These are phyloP conservation scores for Tipula confusa DNA, from an alignment of 2,888 invertebrate species.

Conservation along the genomic window DNA sequence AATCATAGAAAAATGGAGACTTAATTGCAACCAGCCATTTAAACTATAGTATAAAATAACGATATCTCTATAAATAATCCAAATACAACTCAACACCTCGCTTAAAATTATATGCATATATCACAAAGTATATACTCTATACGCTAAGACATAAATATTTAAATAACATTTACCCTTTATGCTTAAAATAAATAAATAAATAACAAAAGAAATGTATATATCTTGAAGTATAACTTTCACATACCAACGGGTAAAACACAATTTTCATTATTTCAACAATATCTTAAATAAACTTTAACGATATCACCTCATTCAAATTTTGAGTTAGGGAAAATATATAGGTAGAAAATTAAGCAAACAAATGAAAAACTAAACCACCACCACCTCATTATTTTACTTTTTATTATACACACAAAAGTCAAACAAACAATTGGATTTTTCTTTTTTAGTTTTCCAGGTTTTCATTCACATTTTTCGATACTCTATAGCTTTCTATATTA, in stretches of 20 bases:
- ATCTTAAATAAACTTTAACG: conserved; percentile 25
- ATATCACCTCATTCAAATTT: neutral
- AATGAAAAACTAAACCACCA: neutral
- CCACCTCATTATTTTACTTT: neutral
- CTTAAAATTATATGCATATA: neutral
- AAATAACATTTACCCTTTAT: neutral
- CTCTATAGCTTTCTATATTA: neutral
- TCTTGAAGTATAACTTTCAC: neutral
- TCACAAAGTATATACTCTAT: neutral
- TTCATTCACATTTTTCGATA: neutral
- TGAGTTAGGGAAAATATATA: neutral
- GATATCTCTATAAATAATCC: too few species aligned
- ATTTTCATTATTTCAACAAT: conserved; percentile 4
- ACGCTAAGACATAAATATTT: neutral
- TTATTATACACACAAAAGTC: neutral
- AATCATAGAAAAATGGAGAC: too few species aligned
- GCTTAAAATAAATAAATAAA: neutral
- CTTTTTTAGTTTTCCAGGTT: neutral
- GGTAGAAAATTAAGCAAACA: neutral
- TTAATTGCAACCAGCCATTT: too few species aligned
- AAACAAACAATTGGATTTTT: neutral
- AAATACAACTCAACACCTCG: neutral
- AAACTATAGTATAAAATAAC: too few species aligned
- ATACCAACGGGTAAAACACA: neutral
- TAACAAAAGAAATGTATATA: neutral